phyloP scores from a whole-genome alignment of 2,113 vertebrate genomes.

The Isichthys henryi region DNA sequence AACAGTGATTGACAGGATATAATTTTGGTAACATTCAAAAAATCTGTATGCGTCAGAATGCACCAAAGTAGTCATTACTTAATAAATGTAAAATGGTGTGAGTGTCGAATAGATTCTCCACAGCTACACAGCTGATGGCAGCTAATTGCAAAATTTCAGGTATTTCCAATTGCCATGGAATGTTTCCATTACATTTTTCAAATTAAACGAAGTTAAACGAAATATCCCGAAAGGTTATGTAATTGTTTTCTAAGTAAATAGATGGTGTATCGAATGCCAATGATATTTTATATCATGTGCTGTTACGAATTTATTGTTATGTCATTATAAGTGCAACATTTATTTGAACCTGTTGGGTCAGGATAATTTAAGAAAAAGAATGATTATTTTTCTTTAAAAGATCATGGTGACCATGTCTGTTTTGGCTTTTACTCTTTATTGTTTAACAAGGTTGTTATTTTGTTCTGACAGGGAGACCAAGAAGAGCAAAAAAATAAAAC shows the following conservation, averaged over 20 bases:
- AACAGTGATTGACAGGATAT: not conserved
- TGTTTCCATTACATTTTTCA: not conserved
- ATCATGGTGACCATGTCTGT: not conserved
- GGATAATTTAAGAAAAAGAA: not conserved
- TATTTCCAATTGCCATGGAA: not conserved
- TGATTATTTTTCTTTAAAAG: not conserved
- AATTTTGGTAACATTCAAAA: not conserved
- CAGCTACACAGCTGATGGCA: not conserved
- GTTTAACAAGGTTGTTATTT: not conserved
- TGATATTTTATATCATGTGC: not conserved
- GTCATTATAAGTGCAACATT: not conserved
- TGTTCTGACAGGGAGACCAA: not conserved
- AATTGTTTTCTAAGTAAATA: not conserved
- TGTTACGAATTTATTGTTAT: not conserved
- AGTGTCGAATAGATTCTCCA: not conserved
- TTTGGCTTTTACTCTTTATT: not conserved
- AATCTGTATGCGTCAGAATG: not conserved
- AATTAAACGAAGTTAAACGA: not conserved
- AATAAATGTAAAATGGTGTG: not conserved
- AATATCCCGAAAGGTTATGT: not conserved
- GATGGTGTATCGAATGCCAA: not conserved
- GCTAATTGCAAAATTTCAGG: not conserved
- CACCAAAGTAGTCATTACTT: not conserved
- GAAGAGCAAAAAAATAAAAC: not conserved
- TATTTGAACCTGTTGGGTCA: not conserved